Percentiles rank a stretch among this genome's conserved stretches.
Conservation (phyloP, 2,797 vertebrate species). For the Aselliscus stoliczkanus region DNA sequence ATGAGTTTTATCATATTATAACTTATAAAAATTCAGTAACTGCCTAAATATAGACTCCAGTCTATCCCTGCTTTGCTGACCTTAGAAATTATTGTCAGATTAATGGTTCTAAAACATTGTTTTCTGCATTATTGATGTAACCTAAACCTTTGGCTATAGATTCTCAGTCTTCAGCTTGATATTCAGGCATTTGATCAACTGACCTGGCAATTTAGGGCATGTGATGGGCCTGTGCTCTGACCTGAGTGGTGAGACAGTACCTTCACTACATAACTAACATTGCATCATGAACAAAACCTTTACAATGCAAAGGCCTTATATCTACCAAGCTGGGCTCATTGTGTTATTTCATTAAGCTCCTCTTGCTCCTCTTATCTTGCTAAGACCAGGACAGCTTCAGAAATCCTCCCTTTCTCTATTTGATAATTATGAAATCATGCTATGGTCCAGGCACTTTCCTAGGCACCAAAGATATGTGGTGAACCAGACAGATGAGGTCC, state of each 20-base stretch:
- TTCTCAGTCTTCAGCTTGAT: background rate
- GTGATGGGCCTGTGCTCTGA: background rate
- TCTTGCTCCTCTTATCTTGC: slow-evolving; percentile 12
- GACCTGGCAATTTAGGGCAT: background rate
- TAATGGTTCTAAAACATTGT: background rate
- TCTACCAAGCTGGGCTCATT: background rate
- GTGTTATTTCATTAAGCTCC: background rate
- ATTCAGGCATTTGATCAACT: background rate
- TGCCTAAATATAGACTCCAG: background rate
- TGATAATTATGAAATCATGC: background rate
- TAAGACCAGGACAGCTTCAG: background rate
- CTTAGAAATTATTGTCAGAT: background rate
- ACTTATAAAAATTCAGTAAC: background rate
- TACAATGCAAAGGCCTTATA: background rate
- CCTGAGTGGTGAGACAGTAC: background rate
- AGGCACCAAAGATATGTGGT: background rate
- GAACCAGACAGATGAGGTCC: background rate
- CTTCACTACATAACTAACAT: background rate
- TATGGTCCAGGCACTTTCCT: background rate
- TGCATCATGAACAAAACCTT: background rate
- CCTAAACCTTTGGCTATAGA: background rate
- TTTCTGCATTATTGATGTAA: background rate
- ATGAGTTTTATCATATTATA: background rate
- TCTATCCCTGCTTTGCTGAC: background rate
- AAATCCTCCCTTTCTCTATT: background rate